Evolutionary conservation across 2,888 invertebrate species (phyloP), one percentile per base, ranked within the genome.

Genomic region (Nymphalis urticae): DNA sequence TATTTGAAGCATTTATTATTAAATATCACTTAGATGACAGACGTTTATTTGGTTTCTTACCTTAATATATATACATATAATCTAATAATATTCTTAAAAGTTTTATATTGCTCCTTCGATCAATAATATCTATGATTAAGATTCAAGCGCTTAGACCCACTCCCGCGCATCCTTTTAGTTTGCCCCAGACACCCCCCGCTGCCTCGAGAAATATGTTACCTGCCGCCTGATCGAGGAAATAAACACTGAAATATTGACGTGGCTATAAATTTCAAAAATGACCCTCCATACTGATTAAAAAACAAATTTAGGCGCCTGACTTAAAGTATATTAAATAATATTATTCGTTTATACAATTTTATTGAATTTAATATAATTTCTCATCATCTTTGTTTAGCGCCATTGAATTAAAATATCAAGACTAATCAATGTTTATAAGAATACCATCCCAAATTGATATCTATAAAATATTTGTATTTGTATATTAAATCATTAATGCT

Each of bases 161-260:
- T 82, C 79, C 80, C 73, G 80, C 74, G 81, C 82, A 81, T 84
- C 82, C 78, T 82, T 82, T 80, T 75, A 76, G 73, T 79, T 80
- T 78, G 82, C 77, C 77, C 79, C 85, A 84, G 87, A 83, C 86
- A 85, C 89, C 89, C 86, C 92, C 91, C 84, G 91, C 85, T 79
- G 90, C 75, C 78, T 76, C 72, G 72, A 82, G 84, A 86, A 81
- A 87, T 85, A 89, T 87, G 86, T 88, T 88, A 87, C 89, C 91
- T 88, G 88, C 85, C 80, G 80, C 76, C 78, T 82, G 74, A 77
- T 81, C 79, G 82, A 84, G 85, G 89, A 87, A 90, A 89, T 88
- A 88, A 86, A 89, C 85, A 87, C 86, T 82, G 85, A 85, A 78
- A 79, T 82, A 86, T 86, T 83, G 85, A 88, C 82, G 84, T 83